Conservation (phyloP, 2,888 invertebrate species). For the Sturmia bella region DNA sequence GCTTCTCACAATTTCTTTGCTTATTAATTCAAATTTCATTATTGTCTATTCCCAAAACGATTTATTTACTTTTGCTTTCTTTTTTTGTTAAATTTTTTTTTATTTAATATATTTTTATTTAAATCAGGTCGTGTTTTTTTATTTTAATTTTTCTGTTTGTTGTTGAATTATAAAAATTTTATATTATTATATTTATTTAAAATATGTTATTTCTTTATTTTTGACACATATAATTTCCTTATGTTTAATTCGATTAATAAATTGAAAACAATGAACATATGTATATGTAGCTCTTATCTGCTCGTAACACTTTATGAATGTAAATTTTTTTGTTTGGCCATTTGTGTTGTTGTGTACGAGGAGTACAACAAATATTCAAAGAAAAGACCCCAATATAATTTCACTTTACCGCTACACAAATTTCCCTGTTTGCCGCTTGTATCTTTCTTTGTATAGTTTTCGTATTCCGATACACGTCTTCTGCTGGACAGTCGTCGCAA, state of each 20-base stretch:
- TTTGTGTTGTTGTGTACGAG: constrained; percentile 4
- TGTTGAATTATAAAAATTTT: background rate
- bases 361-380: constrained; percentile 24
- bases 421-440: constrained; percentile 37
- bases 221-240: background rate
- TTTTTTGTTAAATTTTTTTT: constrained; percentile 18
- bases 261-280: background rate
- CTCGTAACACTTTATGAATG: constrained; percentile 17
- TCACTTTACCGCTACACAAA: constrained; percentile 67
- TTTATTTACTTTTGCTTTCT: constrained; percentile 53
- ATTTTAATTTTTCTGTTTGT: constrained; percentile 13
- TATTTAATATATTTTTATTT: background rate
- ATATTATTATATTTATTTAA: background rate
- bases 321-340: background rate
- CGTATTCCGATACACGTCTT: constrained; percentile 53
- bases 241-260: constrained; percentile 16
- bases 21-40: constrained; percentile 34
- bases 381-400: constrained; percentile 49
- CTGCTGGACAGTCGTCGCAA: constrained; percentile 62
- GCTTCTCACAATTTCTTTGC: constrained; percentile 20
- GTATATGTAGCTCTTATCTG: too few relatives aligned
- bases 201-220: background rate
- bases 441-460: background rate
- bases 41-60: constrained; percentile 32
- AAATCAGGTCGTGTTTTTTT: constrained; percentile 30